phyloP scores from a whole-genome alignment of 2,797 vertebrate species.

The Danio kyathit region DNA sequence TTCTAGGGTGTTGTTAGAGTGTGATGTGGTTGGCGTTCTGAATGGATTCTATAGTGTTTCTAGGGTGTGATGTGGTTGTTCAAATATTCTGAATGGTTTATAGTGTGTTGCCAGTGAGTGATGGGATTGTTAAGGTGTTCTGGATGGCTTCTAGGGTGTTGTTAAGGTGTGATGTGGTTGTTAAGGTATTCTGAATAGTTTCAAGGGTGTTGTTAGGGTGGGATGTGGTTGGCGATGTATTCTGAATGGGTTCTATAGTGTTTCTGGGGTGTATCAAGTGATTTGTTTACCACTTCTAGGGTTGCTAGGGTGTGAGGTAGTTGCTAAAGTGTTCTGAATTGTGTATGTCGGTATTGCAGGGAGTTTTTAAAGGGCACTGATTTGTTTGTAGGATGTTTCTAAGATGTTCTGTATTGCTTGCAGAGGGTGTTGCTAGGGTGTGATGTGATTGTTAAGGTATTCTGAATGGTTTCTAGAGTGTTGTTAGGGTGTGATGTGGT shows the following conservation, averaged over 20 bases:
- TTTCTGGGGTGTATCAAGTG: neutral
- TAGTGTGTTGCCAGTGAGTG: neutral
- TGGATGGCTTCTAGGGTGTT: neutral
- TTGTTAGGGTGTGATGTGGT: neutral
- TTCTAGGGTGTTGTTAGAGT: no score
- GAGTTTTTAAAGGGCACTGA: neutral
- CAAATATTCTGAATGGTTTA: no score
- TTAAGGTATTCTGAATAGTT: neutral
- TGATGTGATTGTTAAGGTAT: neutral
- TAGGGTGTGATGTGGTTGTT: neutral
- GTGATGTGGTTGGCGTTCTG: no score
- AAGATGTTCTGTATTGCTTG: neutral
- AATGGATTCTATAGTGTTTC: neutral
- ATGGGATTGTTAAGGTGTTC: neutral
- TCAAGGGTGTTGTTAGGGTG: neutral
- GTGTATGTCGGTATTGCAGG: neutral
- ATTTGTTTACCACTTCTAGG: neutral
- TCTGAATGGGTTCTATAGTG: neutral
- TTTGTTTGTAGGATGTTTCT: neutral
- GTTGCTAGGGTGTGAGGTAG: neutral
- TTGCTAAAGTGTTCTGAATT: neutral
- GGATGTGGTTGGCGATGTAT: neutral
- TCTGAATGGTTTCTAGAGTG: neutral
- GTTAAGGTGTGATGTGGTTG: neutral
- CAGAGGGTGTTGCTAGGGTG: neutral